Evolutionary conservation across 2,888 invertebrate genomes (phyloP), one percentile per base, ranked within the genome.

Genomic region (Latheticus oryzae): DNA sequence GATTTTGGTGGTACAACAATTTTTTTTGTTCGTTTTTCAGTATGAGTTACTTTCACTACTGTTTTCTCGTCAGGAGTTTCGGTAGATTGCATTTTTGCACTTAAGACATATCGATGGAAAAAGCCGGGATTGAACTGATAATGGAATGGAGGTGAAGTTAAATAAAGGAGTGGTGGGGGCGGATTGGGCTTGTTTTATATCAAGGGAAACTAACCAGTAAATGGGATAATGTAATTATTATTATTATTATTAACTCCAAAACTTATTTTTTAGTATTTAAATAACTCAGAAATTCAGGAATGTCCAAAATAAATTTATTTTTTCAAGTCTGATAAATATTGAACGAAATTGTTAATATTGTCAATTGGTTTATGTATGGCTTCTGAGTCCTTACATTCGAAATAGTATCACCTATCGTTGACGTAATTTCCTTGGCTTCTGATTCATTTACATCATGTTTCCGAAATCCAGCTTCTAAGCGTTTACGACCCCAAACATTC

Each of bases 71-170:
- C 32, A 42, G 51, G 21, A 58, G 61, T 38, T 62, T 64, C 67
- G 63, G 63, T 67, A n/a, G n/a, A n/a, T 71, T 67, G 69, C 71
- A 71, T 72, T 67, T 68, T 67, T 66, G 28, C 15, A 15, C 15
- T 60, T 50, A 43, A 53, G 47, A 50, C 53, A 53, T 54, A 23
- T 42, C 60, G 47, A 28, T 19, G 28, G 13, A 50, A 50, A 50
- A 50, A 28, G 50, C 38, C 13, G 38, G 11, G 26, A 17, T 9
- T 12, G 11, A 17, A 50, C 50, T 50, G 38, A 50, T 38, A 50
- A 50, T 24, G n/a, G 23, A 28, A 16, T 26, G 28, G 19, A 50
- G 37, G 50, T 50, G 30, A 28, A 38, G 26, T 8, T 28, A 50
- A 32, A 33, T 35, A 35, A 50, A 50, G 38, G 38, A 24, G 50